Percentiles rank a stretch among this genome's conserved stretches.
These are phyloP conservation scores for Euglossa dilemma DNA, from an alignment of 1,140 invertebrate species.

Conservation along the genomic window DNA sequence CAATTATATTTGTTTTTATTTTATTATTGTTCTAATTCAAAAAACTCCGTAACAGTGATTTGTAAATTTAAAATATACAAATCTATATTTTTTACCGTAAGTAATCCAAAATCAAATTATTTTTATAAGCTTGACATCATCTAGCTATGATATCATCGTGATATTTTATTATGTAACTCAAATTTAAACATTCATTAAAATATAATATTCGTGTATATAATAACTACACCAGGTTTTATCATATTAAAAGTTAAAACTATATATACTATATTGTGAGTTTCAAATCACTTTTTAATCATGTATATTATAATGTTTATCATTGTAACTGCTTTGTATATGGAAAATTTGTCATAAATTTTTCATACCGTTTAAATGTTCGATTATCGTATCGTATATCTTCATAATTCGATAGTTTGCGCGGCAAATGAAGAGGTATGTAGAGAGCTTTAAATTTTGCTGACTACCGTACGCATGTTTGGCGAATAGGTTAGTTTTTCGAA, in stretches of 20 bases:
- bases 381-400: neutral
- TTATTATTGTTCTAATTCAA: neutral
- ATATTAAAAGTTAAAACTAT: no score
- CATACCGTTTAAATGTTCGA: neutral
- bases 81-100: no score
- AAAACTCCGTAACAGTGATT: neutral
- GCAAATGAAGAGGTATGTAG: neutral
- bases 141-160: no score
- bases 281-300: no score
- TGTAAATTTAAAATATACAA: neutral
- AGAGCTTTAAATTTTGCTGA: slow-evolving; percentile 14
- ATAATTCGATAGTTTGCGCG: slow-evolving; percentile 25
- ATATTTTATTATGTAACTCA: no score
- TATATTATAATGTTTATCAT: no score
- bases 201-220: no score
- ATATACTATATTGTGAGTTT: no score
- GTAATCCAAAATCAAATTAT: no score
- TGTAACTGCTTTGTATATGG: neutral
- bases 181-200: no score
- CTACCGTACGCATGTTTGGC: neutral
- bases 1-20: neutral
- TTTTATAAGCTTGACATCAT: no score
- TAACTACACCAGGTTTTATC: no score
- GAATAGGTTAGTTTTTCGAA: slow-evolving; percentile 15
- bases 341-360: neutral